Evolutionary conservation across 2,888 invertebrate genomes (phyloP), one percentile per base, ranked within the genome.

Genomic region (Metacarcinus magister): DNA sequence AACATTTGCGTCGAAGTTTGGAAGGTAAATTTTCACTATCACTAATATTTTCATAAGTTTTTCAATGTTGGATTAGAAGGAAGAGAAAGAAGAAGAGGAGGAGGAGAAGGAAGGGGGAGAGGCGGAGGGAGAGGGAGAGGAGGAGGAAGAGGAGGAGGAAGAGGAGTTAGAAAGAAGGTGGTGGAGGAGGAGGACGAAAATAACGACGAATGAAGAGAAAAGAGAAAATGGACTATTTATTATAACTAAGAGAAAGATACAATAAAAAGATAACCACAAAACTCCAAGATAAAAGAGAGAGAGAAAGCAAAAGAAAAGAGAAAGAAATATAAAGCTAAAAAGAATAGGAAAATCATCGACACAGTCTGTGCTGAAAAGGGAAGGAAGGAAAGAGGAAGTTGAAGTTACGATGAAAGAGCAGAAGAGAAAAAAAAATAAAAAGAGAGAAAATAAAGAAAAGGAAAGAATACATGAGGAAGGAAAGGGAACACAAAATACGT

Each of bases 11-110:
- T 92, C 39, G 7, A 28, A 48, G 48, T 32, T 92, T 44, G 43
- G 54, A 48, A 48, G 28, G 32, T n/a, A 92, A 16, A 44, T 92
- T 92, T 48, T 44, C n/a, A 46, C 44, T 92, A 32, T 92, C 46
- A 48, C 46, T 16, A 16, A 92, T 48, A 39, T 92, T 7, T 44
- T 46, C 54, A 48, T 92, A 48, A 82, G 82, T 32, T 82, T 32
- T 82, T 82, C 32, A 8, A 32, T 82, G 28, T 2, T 82, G 23
- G 3, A 67, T 23, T 0, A n/a, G n/a, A n/a, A 67, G 67, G 67
- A 67, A 67, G n/a, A 0, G n/a, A n/a, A n/a, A 1, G 67, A 2
- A 19, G 10, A n/a, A 67, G 67, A 32, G 10, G 82, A 82, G 32
- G 32, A 32, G 32, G 82, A 32, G 32, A 32, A 32, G 32, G 82